These are phyloP conservation scores for Altica lythri DNA, from an alignment of 2,888 invertebrate species.

Conservation along the genomic window DNA sequence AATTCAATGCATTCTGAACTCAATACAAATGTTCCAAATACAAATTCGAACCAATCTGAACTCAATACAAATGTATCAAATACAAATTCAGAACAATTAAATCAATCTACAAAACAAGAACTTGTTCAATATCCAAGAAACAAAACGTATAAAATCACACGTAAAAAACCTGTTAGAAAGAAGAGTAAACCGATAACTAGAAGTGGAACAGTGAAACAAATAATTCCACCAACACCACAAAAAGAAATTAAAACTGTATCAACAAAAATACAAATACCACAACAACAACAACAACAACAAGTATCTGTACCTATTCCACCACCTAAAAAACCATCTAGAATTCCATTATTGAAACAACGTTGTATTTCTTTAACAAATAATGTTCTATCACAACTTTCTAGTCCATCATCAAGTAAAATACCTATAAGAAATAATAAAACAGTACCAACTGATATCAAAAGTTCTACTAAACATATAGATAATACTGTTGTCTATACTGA, in stretches of 20 bases:
- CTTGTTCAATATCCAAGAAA: too few species aligned
- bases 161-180: slow-evolving; percentile 11
- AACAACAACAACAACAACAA: slow-evolving; percentile 50
- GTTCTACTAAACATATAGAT: too few species aligned
- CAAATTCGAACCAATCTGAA: too few species aligned
- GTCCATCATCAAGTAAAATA: slow-evolving; percentile 51
- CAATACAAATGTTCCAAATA: too few species aligned
- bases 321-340: slow-evolving; percentile 51
- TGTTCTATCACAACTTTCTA: slow-evolving; percentile 42
- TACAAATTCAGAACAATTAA: too few species aligned
- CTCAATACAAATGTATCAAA: too few species aligned
- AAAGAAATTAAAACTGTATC: slow-evolving; percentile 26
- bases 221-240: not conserved
- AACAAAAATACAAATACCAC: slow-evolving; percentile 50
- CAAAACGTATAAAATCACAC: slow-evolving; percentile 9
- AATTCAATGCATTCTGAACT: too few species aligned
- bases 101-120: too few species aligned
- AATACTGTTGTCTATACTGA: not conserved
- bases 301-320: slow-evolving; percentile 43
- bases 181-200: slow-evolving; percentile 5
- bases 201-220: slow-evolving; percentile 4
- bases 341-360: slow-evolving; percentile 52
- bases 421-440: slow-evolving; percentile 42
- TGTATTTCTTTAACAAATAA: slow-evolving; percentile 45
- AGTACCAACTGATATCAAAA: slow-evolving; percentile 4